A percentile compares a stretch with the other conserved stretches of the same genome.
phyloP scores from a whole-genome alignment of 2,888 invertebrate species.

The Melinaea marsaeus region DNA sequence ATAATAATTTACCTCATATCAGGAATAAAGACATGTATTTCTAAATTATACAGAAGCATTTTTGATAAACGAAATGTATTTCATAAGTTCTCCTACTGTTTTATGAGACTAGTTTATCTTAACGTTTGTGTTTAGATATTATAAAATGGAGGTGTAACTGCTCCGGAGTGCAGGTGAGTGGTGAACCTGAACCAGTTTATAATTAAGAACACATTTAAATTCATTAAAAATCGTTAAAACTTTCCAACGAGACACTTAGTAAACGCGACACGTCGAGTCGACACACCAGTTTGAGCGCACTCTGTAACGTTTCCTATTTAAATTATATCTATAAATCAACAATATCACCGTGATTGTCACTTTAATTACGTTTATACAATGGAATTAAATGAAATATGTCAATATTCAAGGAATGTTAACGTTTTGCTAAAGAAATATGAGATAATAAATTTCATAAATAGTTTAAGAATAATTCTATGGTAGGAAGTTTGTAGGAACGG shows the following conservation, averaged over 20 bases:
- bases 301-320: constrained; percentile 26
- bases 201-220: constrained; percentile 75
- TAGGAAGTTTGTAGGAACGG: neutral
- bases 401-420: constrained; percentile 2
- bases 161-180: constrained; percentile 52
- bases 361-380: constrained; percentile 3
- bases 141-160: constrained; percentile 31
- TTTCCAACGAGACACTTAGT: constrained; percentile 45
- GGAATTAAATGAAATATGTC: constrained; percentile 6
- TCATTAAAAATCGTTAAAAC: constrained; percentile 72
- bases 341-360: constrained; percentile 12
- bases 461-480: neutral
- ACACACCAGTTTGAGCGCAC: constrained; percentile 39
- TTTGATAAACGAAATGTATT: constrained; percentile 21
- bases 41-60: constrained; percentile 13
- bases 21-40: constrained; percentile 1
- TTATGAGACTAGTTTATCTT: constrained; percentile 28
- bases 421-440: neutral
- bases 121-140: constrained; percentile 25
- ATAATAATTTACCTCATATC: neutral
- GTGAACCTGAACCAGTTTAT: constrained; percentile 69
- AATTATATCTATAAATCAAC: constrained; percentile 24
- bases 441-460: neutral
- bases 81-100: constrained; percentile 27
- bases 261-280: constrained; percentile 40